Evolutionary conservation across 2,888 invertebrate species (phyloP).

Genomic region (Scaptodrosophila latifasciaeformis): DNA sequence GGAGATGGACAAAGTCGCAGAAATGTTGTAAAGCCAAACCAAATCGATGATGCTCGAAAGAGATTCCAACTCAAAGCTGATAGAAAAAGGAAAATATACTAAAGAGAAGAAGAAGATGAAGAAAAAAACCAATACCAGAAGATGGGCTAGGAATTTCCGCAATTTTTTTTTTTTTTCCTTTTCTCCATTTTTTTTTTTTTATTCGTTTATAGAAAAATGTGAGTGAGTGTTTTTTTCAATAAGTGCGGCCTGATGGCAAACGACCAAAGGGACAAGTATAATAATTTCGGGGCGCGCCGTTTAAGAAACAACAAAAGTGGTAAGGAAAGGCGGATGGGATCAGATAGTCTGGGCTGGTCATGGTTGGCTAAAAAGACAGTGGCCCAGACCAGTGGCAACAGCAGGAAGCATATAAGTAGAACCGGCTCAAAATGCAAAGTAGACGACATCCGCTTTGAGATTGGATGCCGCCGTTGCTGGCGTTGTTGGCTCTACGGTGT

Average conservation of each 20-base stretch:
- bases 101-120: no score
- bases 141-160: constrained; percentile 36
- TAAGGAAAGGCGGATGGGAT: no score
- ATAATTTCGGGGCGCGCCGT: constrained; percentile 56
- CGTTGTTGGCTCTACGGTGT: no score
- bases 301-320: constrained; percentile 56
- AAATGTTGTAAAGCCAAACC: constrained; percentile 6
- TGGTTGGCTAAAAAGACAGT: constrained; percentile 35
- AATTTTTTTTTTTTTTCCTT: constrained; percentile 18
- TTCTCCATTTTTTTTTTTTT: no score
- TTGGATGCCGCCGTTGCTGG: constrained; percentile 49
- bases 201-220: no score
- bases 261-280: constrained; percentile 50
- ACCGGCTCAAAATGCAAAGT: constrained; percentile 69
- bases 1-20: constrained; percentile 4
- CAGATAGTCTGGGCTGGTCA: no score
- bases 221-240: constrained; percentile 69
- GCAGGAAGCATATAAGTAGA: constrained; percentile 68
- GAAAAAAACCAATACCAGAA: no score
- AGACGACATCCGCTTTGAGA: constrained; percentile 69
- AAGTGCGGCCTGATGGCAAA: no score
- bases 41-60: constrained; percentile 42
- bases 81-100: no score
- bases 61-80: no score
- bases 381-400: constrained; percentile 28